Conservation (phyloP, 2,113 vertebrate genomes). For the Peromyscus californicus region DNA sequence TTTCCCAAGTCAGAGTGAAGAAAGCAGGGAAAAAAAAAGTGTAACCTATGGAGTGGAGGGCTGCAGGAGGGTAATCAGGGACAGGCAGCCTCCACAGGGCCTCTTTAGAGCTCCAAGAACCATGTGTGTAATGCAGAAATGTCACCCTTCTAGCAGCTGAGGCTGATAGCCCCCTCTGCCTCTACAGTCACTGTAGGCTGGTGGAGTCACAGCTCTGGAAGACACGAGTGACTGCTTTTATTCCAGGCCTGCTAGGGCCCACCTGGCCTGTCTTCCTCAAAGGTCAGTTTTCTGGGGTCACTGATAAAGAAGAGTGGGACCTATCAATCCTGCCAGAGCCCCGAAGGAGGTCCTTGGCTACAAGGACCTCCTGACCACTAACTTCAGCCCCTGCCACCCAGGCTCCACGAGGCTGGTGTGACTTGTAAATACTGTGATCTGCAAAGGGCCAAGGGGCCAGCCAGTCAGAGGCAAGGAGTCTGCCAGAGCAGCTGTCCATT, state of each 20-base stretch:
- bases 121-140: neutral
- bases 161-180: rapidly evolving
- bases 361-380: neutral
- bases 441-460: neutral
- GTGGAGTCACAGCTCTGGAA: neutral
- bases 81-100: neutral
- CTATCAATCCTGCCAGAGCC: neutral
- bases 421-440: neutral
- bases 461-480: neutral
- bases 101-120: neutral
- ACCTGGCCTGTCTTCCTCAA: neutral
- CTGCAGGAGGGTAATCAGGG: neutral
- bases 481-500: neutral
- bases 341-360: neutral
- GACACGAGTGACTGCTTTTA: neutral
- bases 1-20: neutral
- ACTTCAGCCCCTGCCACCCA: neutral
- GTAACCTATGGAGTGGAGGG: neutral
- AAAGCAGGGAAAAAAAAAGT: neutral
- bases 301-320: neutral
- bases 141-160: neutral
- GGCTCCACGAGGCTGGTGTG: neutral
- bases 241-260: neutral
- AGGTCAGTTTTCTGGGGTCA: neutral
- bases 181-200: neutral